Conservation (phyloP, 2,888 invertebrate species). For the Lepidocyrtinus sp. region DNA sequence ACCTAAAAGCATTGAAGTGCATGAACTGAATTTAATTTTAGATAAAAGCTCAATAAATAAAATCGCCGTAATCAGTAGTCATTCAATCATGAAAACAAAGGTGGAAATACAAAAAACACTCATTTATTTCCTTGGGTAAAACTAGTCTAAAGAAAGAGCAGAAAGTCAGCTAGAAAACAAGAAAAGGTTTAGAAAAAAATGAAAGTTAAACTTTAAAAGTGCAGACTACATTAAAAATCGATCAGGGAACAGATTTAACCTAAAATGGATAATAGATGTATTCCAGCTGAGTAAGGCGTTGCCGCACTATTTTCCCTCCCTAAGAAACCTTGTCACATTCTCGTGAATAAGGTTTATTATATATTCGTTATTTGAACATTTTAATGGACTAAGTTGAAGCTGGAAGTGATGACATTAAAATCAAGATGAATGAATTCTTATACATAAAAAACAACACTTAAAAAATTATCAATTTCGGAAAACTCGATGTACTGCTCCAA, state of each 20-base stretch:
- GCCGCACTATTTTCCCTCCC: conserved; percentile 3
- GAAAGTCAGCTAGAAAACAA: neutral
- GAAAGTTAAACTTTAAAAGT: conserved; percentile 24
- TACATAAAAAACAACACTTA: conserved; percentile 3
- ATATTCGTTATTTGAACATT: too few relatives aligned
- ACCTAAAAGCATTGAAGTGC: conserved; percentile 35
- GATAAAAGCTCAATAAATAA: conserved; percentile 47
- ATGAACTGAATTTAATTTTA: conserved; percentile 58
- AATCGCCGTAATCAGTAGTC: conserved; percentile 16
- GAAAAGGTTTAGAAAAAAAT: conserved; percentile 6
- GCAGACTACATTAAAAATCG: conserved; percentile 51
- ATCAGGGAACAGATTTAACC: conserved; percentile 29
- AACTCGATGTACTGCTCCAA: conserved; percentile 76
- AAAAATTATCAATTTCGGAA: neutral
- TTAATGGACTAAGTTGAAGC: neutral
- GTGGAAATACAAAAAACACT: conserved; percentile 14
- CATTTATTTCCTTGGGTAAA: conserved; percentile 8
- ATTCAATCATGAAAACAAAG: neutral
- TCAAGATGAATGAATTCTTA: neutral
- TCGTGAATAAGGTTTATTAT: too few relatives aligned
- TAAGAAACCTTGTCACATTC: neutral
- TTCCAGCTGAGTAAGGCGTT: conserved; percentile 29
- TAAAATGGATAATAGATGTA: conserved; percentile 27
- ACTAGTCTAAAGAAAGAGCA: neutral
- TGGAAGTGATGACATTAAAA: neutral